Evolutionary conservation across 2,113 vertebrate genomes (phyloP), one percentile per base, ranked within the genome.

Genomic region (Raja brachyura): DNA sequence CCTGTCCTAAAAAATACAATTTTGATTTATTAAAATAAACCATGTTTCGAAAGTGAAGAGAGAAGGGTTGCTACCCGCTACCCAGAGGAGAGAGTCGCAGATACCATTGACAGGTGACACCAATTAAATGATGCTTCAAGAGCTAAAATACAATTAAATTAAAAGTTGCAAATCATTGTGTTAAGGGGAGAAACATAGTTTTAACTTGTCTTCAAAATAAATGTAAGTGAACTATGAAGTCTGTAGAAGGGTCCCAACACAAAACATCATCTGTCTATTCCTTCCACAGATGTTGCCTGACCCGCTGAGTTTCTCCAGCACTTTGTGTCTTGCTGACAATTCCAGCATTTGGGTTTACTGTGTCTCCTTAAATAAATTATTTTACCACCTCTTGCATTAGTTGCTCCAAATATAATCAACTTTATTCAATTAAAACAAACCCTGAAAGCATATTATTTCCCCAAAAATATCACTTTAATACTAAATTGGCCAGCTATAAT

Each of bases 11-110:
- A 48, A 48, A 48, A 48, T 48, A 48, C 39, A 48, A 48, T 48
- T 48, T 48, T 25, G 3, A 56, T 56, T 83, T 61, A 86, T 86
- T 86, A 59, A 86, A 86, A 90, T 73, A 68, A 90, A 90, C 20
- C 22, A 61, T 81, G 33, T 56, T 83, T 56, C 81, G n/a, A 56
- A 86, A 4, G 25, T 86, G 81, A 9, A n/a, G 25, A 4, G 28
- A 11, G 81, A 10, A 61, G 25, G 81, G 56, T n/a, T 4, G 81
- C 81, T 5, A 59, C 81, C 14, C 56, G 10, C 56, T 85, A 25
- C 81, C 56, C 0, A 61, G 56, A 86, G 1, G 4, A 11, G 56
- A 61, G 81, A 61, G 56, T 31, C 25, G 5, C 81, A 86, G 9
- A 25, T 86, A 61, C 25, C 56, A 83, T 22, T 56, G 79, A 83